phyloP scores from a whole-genome alignment of 1,140 invertebrate genomes.

The Drosophila nasuta region DNA sequence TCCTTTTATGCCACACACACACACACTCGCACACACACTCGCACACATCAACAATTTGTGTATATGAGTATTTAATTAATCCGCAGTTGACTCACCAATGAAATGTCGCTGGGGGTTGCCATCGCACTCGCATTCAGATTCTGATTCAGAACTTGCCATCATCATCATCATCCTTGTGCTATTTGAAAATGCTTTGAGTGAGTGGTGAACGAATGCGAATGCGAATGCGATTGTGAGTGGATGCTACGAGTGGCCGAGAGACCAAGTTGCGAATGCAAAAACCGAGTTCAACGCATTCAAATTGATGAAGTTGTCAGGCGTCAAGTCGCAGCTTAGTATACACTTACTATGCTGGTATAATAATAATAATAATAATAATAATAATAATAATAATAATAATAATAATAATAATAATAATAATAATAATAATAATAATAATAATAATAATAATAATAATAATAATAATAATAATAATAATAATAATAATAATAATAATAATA shows the following conservation, averaged over 20 bases:
- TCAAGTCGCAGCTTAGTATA: neutral
- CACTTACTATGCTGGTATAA: neutral
- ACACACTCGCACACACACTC: constrained; percentile 7
- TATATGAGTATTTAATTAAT: constrained; percentile 83
- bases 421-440: too few species aligned
- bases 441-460: too few species aligned
- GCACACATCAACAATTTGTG: constrained; percentile 62
- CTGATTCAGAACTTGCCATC: neutral
- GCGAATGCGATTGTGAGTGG: constrained; percentile 9
- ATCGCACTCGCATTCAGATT: constrained; percentile 2
- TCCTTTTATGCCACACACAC: constrained; percentile 46
- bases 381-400: too few species aligned
- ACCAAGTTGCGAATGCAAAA: constrained; percentile 32
- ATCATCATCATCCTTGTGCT: constrained; percentile 20
- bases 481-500: too few species aligned
- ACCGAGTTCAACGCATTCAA: constrained; percentile 33
- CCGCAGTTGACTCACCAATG: constrained; percentile 75
- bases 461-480: too few species aligned
- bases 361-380: too few species aligned
- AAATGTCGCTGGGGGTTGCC: constrained; percentile 50
- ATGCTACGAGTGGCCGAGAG: neutral
- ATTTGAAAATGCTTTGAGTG: constrained; percentile 36
- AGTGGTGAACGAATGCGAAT: constrained; percentile 9
- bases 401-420: too few species aligned
- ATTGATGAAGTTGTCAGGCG: neutral